phyloP scores from a whole-genome alignment of 92 coral and sea anemone genomes.

The Pocillopora meandrina region DNA sequence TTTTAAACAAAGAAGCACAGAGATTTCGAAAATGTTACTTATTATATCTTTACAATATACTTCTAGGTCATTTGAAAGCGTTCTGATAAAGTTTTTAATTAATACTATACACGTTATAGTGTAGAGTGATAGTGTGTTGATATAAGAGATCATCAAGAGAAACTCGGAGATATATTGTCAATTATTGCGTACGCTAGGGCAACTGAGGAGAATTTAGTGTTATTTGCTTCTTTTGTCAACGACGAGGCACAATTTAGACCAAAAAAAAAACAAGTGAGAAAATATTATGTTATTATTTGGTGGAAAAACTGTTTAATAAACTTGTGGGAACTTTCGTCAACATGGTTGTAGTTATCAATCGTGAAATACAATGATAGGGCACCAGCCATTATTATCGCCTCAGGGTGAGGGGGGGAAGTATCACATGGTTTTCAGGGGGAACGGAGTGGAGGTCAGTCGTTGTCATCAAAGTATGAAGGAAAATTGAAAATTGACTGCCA shows the following conservation, averaged over 20 bases:
- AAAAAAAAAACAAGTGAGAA: constrained; percentile 8
- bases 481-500: too few species aligned
- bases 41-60: not conserved
- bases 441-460: too few species aligned
- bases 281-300: constrained; percentile 20
- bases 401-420: too few species aligned
- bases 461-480: too few species aligned
- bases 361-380: too few species aligned
- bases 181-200: not conserved
- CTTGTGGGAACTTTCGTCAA: constrained; percentile 24
- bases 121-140: not conserved
- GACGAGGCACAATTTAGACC: constrained; percentile 45
- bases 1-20: not conserved
- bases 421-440: too few species aligned
- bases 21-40: too few species aligned
- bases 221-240: constrained; percentile 27
- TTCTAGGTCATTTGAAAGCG: constrained; percentile 9
- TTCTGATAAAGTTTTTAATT: not conserved
- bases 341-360: not conserved
- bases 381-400: too few species aligned
- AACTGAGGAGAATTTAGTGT: constrained; percentile 1
- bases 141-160: not conserved
- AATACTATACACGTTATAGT: constrained; percentile 26
- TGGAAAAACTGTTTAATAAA: not conserved
- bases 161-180: constrained; percentile 15